Conservation (phyloP, 2,797 vertebrate species). For the Botia kubotai region DNA sequence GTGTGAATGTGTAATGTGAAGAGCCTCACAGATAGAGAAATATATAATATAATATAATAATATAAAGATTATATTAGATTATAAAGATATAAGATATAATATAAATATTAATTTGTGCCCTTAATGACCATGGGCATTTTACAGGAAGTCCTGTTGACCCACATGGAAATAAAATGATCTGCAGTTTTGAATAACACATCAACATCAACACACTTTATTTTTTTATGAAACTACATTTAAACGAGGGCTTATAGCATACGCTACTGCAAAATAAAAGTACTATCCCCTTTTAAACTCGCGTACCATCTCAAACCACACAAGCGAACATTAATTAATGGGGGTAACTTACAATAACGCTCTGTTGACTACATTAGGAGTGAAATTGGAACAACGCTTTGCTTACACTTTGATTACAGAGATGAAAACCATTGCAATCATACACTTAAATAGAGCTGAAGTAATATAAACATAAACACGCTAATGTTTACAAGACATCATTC, state of each 20-base stretch:
- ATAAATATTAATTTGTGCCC: no score
- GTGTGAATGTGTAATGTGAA: no score
- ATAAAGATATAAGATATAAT: no score
- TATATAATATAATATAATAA: no score
- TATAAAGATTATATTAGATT: no score
- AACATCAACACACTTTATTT: conserved; percentile 37
- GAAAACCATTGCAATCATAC: conserved; percentile 19
- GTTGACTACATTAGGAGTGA: neutral
- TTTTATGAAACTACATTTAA: conserved; percentile 8
- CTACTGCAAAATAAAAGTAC: neutral
- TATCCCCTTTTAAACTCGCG: neutral
- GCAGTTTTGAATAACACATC: neutral
- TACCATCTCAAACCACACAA: neutral
- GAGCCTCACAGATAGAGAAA: no score
- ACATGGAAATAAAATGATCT: neutral
- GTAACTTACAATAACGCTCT: neutral
- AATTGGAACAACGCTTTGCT: conserved; percentile 16
- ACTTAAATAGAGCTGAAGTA: conserved; percentile 38
- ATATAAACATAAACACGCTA: conserved; percentile 6
- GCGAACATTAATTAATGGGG: conserved; percentile 2
- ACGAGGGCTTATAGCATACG: conserved; percentile 11
- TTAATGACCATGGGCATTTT: no score
- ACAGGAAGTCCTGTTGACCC: no score
- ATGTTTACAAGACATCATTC: conserved; percentile 38
- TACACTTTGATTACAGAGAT: neutral